phyloP scores from a whole-genome alignment of 2,113 vertebrate species.

The mouse (Mus musculus) region GRCm39 chr6:56282501-56283000 shows the following conservation, averaged over 20 bases:
- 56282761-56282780: slow-evolving; percentile 50
- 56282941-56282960: background rate
- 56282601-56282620: slow-evolving; percentile 44
- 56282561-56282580: slow-evolving; percentile 58
- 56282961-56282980: background rate
- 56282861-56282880: background rate
- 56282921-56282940: background rate
- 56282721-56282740: slow-evolving; percentile 47
- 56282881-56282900: background rate
- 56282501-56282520: slow-evolving; percentile 9
- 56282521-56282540: background rate
- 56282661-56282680: slow-evolving; percentile 50
- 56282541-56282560: background rate
- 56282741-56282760: background rate
- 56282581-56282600: slow-evolving; percentile 41
- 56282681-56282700: slow-evolving; percentile 44
- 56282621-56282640: slow-evolving; percentile 63
- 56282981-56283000: background rate
- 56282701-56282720: slow-evolving; percentile 59
- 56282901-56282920: background rate
- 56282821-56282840: slow-evolving; percentile 57
- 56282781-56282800: slow-evolving; percentile 50
- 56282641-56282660: slow-evolving; percentile 67
- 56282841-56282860: background rate
- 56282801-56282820: slow-evolving; percentile 34